Evolutionary conservation across 64 coral and sea anemone genomes (phyloP), one percentile per base, ranked within the genome.

Genomic region (Acropora yongei): DNA sequence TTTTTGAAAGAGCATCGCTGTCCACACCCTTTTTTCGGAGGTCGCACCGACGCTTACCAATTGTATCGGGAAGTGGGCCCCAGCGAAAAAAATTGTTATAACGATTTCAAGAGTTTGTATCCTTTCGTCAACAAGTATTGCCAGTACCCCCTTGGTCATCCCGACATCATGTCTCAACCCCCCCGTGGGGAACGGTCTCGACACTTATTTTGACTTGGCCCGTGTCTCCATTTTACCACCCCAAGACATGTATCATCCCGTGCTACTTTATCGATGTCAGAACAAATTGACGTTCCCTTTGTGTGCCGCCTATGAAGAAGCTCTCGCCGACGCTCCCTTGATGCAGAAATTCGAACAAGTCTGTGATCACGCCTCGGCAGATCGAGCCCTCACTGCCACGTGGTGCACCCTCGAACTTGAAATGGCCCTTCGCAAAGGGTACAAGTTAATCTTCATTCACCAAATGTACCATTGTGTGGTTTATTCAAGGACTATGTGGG

Each of bases 381-480:
- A 91, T 20, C 57, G 89, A 13, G 18, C 61, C 11, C 49, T 83
- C 3, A 83, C 3, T 3, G 77, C 44, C 1, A 91, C 78, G 5
- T 92, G 81, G 79, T 57, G 73, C 4, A 63, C 67, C 4, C 19
- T 65, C 6, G 90, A 92, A 47, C 2, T 92, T 18, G 30, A 16
- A 9, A 89, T 90, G 72, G 93, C 93, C 42, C 2, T 90, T 1
- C 53, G 41, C 0, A 11, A 49, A 17, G 87, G 92, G 1, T 94
- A 89, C 18, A 40, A 41, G 1, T 46, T 94, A 4, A 1, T 51
- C 1, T 19, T 7, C 13, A 30, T 94, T 12, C 14, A 94, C 47
- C 69, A 95, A 69, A 43, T 84, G 0, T 95, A 80, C 87, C 93
- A 95, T 11, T 90, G 1, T 2, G 11, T 6, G 63, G 68, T 1